These are phyloP conservation scores for Bubo bubo DNA, from an alignment of 2,113 vertebrate species.

Conservation along the genomic window DNA sequence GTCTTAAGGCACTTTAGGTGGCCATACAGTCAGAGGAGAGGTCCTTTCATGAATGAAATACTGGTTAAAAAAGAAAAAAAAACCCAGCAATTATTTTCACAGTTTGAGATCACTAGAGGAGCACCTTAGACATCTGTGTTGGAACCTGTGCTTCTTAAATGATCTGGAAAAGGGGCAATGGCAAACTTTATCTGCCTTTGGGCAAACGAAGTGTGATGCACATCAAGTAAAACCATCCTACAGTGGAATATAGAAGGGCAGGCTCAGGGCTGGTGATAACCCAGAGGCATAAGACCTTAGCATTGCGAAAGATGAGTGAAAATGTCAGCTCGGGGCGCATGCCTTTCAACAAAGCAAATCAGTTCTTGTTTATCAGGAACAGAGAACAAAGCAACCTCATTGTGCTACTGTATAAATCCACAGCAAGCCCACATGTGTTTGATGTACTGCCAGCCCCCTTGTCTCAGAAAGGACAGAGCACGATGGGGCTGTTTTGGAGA, in stretches of 20 bases:
- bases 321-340: background rate
- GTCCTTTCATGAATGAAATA: background rate
- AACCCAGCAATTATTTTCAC: background rate
- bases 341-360: conserved; percentile 30
- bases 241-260: background rate
- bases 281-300: background rate
- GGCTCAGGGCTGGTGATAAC: background rate
- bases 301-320: background rate
- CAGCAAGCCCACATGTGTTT: rapidly evolving
- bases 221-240: background rate
- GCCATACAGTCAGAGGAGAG: background rate
- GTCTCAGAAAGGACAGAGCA: background rate
- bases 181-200: background rate
- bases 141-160: background rate
- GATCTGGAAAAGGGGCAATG: background rate
- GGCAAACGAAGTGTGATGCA: background rate
- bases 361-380: background rate
- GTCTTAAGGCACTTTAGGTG: background rate
- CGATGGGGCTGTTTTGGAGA: background rate
- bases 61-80: background rate
- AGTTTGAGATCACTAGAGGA: background rate
- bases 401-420: background rate
- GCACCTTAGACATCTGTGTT: background rate
- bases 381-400: background rate
- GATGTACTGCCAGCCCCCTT: background rate